A percentile compares a stretch with the other conserved stretches of the same genome.
phyloP scores from a whole-genome alignment of 1,140 invertebrate species.

The Anthonomus grandis region DNA sequence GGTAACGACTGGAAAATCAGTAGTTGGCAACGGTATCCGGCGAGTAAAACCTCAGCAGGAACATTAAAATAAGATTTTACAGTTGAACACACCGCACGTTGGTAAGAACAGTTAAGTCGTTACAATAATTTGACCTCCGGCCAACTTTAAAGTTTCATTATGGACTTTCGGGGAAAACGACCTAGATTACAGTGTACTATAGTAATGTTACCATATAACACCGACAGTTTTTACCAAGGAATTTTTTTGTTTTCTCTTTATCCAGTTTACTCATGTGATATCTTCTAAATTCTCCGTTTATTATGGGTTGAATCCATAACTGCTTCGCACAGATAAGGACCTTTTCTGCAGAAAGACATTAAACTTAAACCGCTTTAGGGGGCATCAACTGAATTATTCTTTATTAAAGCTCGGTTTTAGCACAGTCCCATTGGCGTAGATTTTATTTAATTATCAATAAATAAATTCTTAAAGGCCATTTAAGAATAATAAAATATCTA shows the following conservation, averaged over 20 bases:
- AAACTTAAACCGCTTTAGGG: not conserved
- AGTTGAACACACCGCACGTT: conserved; percentile 1
- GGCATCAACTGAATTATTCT: not conserved
- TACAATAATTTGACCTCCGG: conserved; percentile 17
- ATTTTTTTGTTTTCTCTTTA: not conserved
- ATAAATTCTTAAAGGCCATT: not conserved
- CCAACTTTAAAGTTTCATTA: conserved; percentile 10
- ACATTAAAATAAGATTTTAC: conserved; percentile 7
- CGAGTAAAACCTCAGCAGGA: conserved; percentile 1
- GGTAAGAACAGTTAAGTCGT: conserved; percentile 16
- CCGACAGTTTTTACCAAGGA: not conserved
- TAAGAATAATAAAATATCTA: not conserved
- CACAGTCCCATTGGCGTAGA: not conserved
- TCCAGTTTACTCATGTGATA: not conserved
- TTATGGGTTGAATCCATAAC: not conserved
- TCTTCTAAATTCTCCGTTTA: not conserved
- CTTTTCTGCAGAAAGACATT: not conserved
- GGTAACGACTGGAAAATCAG: too few species aligned
- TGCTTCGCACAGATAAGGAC: not conserved
- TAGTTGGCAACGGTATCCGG: too few species aligned
- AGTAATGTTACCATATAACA: not conserved
- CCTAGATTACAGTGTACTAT: not conserved
- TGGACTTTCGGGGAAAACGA: not conserved
- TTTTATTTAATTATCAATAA: too few species aligned
- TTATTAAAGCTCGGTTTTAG: not conserved